Evolutionary conservation across 2,113 vertebrate genomes (phyloP).

Genomic region (Otis tarda): DNA sequence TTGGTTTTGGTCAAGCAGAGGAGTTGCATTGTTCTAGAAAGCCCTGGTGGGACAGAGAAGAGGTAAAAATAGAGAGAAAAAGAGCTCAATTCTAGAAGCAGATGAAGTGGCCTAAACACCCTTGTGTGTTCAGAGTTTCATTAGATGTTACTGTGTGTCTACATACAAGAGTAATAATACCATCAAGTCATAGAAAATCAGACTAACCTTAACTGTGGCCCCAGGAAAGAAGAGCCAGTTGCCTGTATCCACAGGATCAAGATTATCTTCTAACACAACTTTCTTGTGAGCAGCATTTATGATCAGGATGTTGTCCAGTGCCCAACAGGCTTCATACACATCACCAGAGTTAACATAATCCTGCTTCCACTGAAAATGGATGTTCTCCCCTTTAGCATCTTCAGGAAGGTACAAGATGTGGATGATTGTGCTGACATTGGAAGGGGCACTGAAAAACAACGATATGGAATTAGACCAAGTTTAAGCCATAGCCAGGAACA

Average conservation of each 20-base stretch:
- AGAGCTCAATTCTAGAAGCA: background rate
- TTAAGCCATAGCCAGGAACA: background rate
- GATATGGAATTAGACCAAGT: background rate
- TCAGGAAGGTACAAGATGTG: constrained; percentile 91
- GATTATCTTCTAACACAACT: constrained; percentile 88
- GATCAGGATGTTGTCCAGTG: constrained; percentile 91
- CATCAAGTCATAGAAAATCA: constrained; percentile 4
- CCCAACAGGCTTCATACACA: constrained; percentile 97
- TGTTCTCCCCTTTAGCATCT: constrained; percentile 80
- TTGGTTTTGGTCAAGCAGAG: background rate
- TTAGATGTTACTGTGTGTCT: background rate
- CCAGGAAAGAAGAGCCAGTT: constrained; percentile 99
- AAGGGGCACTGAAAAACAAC: constrained; percentile 83
- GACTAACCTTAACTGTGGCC: constrained; percentile 92
- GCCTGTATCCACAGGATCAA: constrained; percentile 93
- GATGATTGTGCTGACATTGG: constrained; percentile 90
- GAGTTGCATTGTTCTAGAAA: background rate
- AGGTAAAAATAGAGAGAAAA: background rate
- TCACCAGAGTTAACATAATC: constrained; percentile 82
- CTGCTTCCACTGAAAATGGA: constrained; percentile 92
- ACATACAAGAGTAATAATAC: background rate
- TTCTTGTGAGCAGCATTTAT: constrained; percentile 89
- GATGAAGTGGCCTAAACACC: background rate
- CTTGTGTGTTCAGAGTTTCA: background rate
- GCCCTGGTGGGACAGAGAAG: background rate